Evolutionary conservation across 2,797 vertebrate species (phyloP).

Genomic region (Tangara arthus): DNA sequence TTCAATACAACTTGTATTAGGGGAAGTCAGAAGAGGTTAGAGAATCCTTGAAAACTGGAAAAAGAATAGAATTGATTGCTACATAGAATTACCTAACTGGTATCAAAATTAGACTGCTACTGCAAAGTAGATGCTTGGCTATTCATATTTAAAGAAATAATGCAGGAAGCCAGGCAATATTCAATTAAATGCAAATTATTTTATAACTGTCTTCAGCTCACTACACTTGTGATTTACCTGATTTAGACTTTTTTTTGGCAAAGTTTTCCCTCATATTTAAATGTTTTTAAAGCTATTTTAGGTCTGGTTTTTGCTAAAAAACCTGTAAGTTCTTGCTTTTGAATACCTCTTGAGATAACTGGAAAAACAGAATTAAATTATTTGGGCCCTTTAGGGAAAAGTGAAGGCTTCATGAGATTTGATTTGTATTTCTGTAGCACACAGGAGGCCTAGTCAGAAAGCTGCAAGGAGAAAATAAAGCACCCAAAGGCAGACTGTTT

Average conservation of each 20-base stretch:
- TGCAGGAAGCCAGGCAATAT: not conserved
- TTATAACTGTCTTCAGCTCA: not conserved
- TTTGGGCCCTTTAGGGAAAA: not conserved
- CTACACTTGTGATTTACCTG: not conserved
- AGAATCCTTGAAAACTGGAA: not conserved
- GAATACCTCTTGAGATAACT: slow-evolving; percentile 11
- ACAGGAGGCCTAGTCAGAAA: not conserved
- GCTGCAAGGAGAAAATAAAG: not conserved
- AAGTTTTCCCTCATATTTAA: not conserved
- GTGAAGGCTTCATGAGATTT: not conserved
- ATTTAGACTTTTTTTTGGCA: not conserved
- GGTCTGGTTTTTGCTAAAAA: not conserved
- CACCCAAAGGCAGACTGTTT: not conserved
- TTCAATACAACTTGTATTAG: not conserved
- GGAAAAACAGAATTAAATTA: not conserved
- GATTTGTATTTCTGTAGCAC: not conserved
- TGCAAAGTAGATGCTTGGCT: not conserved
- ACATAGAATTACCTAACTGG: not conserved
- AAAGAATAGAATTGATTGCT: not conserved
- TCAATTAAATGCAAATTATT: not conserved
- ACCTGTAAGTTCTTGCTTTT: not conserved
- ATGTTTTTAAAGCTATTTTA: not conserved
- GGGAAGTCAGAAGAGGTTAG: not conserved
- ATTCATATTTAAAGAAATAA: not conserved
- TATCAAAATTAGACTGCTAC: not conserved